Conservation (phyloP, 2,797 vertebrate species). For the Pteronotus mesoamericanus region DNA sequence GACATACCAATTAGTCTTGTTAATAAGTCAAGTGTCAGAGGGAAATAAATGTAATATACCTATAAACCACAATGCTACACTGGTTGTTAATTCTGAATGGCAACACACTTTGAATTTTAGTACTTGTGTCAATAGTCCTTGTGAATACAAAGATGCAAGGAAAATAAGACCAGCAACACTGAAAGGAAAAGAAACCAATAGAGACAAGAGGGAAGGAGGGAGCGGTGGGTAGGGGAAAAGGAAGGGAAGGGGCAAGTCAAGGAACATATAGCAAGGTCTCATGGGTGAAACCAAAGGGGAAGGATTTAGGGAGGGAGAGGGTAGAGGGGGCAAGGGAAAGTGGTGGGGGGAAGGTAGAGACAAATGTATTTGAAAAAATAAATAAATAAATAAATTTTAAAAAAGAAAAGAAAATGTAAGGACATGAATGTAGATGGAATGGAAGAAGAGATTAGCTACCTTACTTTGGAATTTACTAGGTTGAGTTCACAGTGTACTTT, state of each 20-base stretch:
- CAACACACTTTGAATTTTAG: background rate
- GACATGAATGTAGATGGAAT: background rate
- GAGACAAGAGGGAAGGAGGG: no score
- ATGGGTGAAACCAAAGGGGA: no score
- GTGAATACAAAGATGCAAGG: background rate
- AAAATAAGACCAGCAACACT: no score
- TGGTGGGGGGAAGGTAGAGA: no score
- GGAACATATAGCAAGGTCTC: no score
- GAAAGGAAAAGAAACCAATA: no score
- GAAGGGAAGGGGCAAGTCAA: no score
- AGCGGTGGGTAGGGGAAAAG: no score
- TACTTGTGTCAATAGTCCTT: background rate
- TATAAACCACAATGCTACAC: background rate
- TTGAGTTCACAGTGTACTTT: background rate
- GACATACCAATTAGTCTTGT: background rate
- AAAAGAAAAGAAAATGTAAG: background rate
- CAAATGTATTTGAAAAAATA: background rate
- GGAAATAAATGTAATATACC: background rate
- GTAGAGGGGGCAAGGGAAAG: no score
- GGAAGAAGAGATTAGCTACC: background rate
- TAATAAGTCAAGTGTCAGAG: slow-evolving; percentile 11
- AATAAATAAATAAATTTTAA: background rate
- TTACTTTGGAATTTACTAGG: background rate
- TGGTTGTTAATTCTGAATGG: background rate
- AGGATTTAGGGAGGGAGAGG: no score